These are phyloP conservation scores for Hoplostethus atlanticus DNA, from an alignment of 2,797 vertebrate species.

Conservation along the genomic window DNA sequence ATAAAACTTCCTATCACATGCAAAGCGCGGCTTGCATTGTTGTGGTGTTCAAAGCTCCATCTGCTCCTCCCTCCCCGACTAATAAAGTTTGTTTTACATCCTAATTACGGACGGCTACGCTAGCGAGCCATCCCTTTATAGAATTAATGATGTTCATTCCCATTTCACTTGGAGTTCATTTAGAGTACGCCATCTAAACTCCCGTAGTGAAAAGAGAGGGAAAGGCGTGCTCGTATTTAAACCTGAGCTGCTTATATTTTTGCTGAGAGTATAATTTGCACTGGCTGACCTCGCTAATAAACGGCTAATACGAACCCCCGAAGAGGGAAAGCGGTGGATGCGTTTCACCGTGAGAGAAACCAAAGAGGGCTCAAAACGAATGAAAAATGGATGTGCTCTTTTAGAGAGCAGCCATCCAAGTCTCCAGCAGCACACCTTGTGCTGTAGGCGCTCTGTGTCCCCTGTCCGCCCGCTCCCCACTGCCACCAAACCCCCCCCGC, in stretches of 20 bases:
- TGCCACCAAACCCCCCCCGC: slow-evolving; percentile 39
- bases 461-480: slow-evolving; percentile 31
- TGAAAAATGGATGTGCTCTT: slow-evolving; percentile 81
- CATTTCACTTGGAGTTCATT: slow-evolving; percentile 6
- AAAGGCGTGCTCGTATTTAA: slow-evolving; percentile 6
- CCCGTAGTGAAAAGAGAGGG: not conserved
- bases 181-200: slow-evolving; percentile 12
- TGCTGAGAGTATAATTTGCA: slow-evolving; percentile 36
- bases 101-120: slow-evolving; percentile 11
- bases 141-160: slow-evolving; percentile 15
- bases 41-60: slow-evolving; percentile 57
- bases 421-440: slow-evolving; percentile 69
- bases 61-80: slow-evolving; percentile 43
- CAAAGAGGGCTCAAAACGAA: slow-evolving; percentile 61
- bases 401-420: slow-evolving; percentile 72
- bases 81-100: slow-evolving; percentile 31
- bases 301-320: slow-evolving; percentile 40
- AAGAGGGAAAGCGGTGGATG: slow-evolving; percentile 51
- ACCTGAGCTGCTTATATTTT: slow-evolving; percentile 46
- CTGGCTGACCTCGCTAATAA: slow-evolving; percentile 41
- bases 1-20: slow-evolving; percentile 54
- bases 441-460: slow-evolving; percentile 43
- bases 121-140: not conserved
- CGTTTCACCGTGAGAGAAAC: slow-evolving; percentile 64
- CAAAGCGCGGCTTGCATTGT: slow-evolving; percentile 57